phyloP scores from a whole-genome alignment of 2,113 vertebrate species.

The Otocyon megalotis region DNA sequence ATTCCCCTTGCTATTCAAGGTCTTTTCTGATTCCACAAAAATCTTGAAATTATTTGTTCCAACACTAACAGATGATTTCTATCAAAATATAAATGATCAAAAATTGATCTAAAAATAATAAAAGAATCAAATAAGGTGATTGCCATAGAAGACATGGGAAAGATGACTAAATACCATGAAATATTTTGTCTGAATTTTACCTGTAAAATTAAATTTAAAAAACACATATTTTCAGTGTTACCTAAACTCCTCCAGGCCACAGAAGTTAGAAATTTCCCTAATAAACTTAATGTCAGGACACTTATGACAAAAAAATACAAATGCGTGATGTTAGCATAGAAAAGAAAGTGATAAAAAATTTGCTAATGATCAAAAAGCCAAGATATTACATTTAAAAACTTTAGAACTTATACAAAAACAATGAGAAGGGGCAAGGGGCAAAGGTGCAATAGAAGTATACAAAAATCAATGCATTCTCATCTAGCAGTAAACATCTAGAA shows the following conservation, averaged over 20 bases:
- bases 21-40: no score
- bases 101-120: neutral
- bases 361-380: neutral
- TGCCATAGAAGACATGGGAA: neutral
- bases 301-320: constrained; percentile 29
- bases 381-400: neutral
- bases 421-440: neutral
- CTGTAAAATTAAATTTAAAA: neutral
- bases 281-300: neutral
- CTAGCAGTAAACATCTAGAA: neutral
- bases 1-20: no score
- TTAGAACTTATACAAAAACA: constrained; percentile 37
- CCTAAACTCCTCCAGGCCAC: neutral
- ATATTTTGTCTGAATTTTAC: neutral
- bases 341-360: neutral
- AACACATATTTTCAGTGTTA: neutral
- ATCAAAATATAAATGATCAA: constrained; percentile 29
- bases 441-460: neutral
- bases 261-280: neutral
- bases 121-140: neutral
- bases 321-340: neutral
- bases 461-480: neutral
- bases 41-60: no score
- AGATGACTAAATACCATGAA: neutral
- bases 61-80: neutral